Evolutionary conservation across 2,888 invertebrate genomes (phyloP).

Genomic region (Chrysodeixis includens): DNA sequence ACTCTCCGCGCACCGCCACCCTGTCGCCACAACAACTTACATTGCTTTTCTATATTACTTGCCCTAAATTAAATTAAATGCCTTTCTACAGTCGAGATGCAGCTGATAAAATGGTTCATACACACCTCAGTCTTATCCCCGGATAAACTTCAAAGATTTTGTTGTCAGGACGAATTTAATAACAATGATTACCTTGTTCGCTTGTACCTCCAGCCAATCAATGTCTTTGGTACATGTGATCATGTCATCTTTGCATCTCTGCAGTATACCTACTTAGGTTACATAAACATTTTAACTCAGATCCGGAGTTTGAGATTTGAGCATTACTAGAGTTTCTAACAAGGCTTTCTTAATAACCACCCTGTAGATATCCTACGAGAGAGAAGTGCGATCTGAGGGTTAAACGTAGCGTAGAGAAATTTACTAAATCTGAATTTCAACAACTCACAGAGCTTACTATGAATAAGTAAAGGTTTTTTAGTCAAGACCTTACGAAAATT

Average conservation of each 20-base stretch:
- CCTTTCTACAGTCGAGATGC: background rate
- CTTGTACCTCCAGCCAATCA: background rate
- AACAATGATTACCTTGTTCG: background rate
- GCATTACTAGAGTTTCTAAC: too few relatives aligned
- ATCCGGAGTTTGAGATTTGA: background rate
- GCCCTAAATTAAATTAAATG: conserved; percentile 35
- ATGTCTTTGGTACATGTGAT: background rate
- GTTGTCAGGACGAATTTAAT: background rate
- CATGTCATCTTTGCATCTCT: background rate
- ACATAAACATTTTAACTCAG: background rate
- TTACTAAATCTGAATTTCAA: too few relatives aligned
- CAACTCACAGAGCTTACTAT: too few relatives aligned
- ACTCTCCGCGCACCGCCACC: conserved; percentile 43
- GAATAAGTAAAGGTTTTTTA: too few relatives aligned
- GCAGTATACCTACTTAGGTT: background rate
- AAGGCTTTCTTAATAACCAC: too few relatives aligned
- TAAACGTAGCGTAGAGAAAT: too few relatives aligned
- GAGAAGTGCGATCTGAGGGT: too few relatives aligned
- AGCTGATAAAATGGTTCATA: background rate
- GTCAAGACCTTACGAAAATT: too few relatives aligned
- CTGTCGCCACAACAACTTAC: conserved; percentile 56
- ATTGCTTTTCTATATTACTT: conserved; percentile 46
- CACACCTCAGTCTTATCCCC: background rate
- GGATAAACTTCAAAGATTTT: background rate
- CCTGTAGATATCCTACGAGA: too few relatives aligned